phyloP scores from a whole-genome alignment of 1,140 invertebrate genomes.

The Solenopsis fugax region DNA sequence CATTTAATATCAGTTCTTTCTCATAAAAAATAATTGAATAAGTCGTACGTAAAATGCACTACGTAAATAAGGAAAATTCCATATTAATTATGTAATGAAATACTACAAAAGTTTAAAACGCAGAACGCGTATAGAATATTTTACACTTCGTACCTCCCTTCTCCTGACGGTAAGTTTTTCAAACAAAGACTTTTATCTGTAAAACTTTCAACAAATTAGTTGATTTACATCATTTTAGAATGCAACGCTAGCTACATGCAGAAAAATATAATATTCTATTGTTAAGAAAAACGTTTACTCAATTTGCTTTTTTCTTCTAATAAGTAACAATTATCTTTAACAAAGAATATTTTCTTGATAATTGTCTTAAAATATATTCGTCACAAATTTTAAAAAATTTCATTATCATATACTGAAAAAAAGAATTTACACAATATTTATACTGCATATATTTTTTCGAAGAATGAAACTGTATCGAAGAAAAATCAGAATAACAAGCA shows the following conservation, averaged over 20 bases:
- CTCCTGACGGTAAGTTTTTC: background rate
- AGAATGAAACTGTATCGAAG: too few species aligned
- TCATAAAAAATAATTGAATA: background rate
- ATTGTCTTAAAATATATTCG: too few species aligned
- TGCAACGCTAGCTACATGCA: background rate
- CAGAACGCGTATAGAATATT: background rate
- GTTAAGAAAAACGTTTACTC: too few species aligned
- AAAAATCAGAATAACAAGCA: too few species aligned
- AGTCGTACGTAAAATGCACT: background rate
- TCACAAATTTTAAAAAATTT: too few species aligned
- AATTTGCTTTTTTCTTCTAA: too few species aligned
- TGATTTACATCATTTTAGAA: background rate
- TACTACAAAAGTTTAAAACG: background rate
- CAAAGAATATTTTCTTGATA: too few species aligned
- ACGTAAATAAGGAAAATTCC: background rate
- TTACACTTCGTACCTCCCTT: background rate
- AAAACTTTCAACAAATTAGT: background rate
- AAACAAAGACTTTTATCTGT: background rate
- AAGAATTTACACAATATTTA: too few species aligned
- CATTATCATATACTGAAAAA: too few species aligned
- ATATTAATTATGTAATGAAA: conserved; percentile 17
- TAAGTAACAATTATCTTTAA: too few species aligned
- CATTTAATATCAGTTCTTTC: background rate
- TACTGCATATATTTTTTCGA: too few species aligned
- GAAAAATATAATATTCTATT: too few species aligned